phyloP scores from a whole-genome alignment of 2,888 invertebrate species.

The Fabriciana adippe region DNA sequence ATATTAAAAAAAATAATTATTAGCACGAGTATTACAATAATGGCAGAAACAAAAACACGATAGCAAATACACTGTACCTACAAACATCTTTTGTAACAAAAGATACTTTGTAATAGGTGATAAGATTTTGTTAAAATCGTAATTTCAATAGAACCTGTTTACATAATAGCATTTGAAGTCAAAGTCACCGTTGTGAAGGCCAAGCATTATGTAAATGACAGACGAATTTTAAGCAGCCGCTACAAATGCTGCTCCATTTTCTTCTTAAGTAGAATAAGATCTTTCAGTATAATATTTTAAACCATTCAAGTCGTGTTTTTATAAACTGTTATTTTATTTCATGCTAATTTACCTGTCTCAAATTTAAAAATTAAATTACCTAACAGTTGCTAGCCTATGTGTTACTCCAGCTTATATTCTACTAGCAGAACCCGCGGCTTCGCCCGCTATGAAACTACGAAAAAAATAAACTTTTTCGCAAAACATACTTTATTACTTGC shows the following conservation, averaged over 20 bases:
- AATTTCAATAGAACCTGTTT: slow-evolving; percentile 11
- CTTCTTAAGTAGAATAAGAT: slow-evolving; percentile 14
- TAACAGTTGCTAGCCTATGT: too few relatives aligned
- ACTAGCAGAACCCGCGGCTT: too few relatives aligned
- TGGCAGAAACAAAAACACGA: neutral
- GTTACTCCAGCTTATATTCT: too few relatives aligned
- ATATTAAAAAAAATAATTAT: too few relatives aligned
- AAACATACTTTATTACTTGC: too few relatives aligned
- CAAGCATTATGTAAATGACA: slow-evolving; percentile 22
- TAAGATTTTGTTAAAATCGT: slow-evolving; percentile 11
- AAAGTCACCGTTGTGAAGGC: slow-evolving; percentile 12
- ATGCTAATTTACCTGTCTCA: neutral
- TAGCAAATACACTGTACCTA: neutral
- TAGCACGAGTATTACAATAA: neutral
- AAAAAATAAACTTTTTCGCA: too few relatives aligned
- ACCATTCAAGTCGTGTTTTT: neutral
- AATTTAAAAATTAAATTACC: neutral
- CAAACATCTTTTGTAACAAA: neutral
- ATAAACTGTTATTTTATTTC: neutral
- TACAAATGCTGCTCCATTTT: slow-evolving; percentile 19
- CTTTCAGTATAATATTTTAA: neutral
- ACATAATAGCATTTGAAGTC: slow-evolving; percentile 11
- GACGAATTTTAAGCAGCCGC: slow-evolving; percentile 12
- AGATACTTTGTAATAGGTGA: slow-evolving; percentile 5
- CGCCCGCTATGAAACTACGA: too few relatives aligned